These are phyloP conservation scores for Aspidapion aeneum DNA, from an alignment of 2,888 invertebrate genomes.

Conservation along the genomic window DNA sequence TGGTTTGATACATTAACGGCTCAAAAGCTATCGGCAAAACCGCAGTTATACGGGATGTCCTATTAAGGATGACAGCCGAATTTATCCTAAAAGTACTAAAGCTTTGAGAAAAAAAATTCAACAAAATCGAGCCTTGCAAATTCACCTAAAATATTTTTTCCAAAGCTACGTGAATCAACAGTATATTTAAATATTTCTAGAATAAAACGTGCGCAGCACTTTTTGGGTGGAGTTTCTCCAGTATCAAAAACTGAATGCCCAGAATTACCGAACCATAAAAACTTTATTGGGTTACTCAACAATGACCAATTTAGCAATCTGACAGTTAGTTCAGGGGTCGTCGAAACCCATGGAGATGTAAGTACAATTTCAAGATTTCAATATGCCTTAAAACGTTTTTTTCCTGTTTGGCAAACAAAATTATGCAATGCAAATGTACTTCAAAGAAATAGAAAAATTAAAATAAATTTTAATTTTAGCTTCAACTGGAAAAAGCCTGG, in stretches of 20 bases:
- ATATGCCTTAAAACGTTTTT: neutral
- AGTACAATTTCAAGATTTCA: constrained; percentile 3
- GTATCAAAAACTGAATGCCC: constrained; percentile 43
- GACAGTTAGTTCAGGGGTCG: constrained; percentile 26
- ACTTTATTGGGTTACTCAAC: constrained; percentile 35
- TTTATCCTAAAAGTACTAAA: too few species aligned
- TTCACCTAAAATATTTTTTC: too few species aligned
- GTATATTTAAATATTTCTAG: constrained; percentile 21
- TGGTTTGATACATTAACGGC: too few species aligned
- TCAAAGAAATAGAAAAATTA: too few species aligned
- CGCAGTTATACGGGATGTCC: too few species aligned
- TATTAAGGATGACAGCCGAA: too few species aligned
- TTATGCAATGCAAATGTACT: too few species aligned
- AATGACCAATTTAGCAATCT: constrained; percentile 24
- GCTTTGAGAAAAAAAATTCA: too few species aligned
- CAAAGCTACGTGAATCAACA: too few species aligned
- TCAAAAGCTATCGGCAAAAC: too few species aligned
- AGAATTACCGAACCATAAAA: constrained; percentile 48
- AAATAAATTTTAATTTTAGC: constrained; percentile 36
- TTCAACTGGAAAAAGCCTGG: constrained; percentile 59
- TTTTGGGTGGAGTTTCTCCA: constrained; percentile 84
- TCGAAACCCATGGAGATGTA: constrained; percentile 25
- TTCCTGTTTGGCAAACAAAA: neutral
- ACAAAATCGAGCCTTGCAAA: too few species aligned
- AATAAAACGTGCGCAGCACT: constrained; percentile 60